A percentile compares a stretch with the other conserved stretches of the same genome.
These are phyloP conservation scores for Styela clava DNA, from an alignment of 23 tunicate species.

Conservation along the genomic window DNA sequence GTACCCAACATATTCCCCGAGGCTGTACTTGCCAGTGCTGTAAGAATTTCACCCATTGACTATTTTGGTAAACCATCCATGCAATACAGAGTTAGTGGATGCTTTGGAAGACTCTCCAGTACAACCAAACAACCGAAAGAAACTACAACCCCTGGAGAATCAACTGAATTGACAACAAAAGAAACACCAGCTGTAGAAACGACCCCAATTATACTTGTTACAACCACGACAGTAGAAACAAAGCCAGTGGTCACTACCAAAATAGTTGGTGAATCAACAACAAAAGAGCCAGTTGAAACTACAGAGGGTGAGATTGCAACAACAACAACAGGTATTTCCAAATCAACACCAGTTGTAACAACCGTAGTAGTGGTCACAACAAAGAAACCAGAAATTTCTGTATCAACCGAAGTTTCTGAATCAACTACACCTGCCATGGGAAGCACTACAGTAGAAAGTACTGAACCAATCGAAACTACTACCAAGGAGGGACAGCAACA, in stretches of 20 bases:
- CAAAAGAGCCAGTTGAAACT: neutral
- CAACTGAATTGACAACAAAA: neutral
- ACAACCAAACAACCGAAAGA: neutral
- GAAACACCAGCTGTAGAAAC: neutral
- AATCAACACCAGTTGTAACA: conserved; percentile 31
- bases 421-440: conserved; percentile 3
- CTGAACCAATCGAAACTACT: conserved; percentile 21
- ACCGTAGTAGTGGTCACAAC: conserved; percentile 37
- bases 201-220: neutral
- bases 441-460: conserved; percentile 13
- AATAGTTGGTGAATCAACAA: neutral
- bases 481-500: neutral
- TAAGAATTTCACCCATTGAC: neutral
- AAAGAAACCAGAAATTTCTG: conserved; percentile 28
- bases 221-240: conserved; percentile 3
- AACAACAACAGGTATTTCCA: neutral
- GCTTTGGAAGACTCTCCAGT: neutral
- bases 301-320: neutral
- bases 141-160: neutral
- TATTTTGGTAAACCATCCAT: neutral
- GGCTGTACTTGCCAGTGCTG: conserved; percentile 12
- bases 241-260: neutral
- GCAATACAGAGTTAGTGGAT: neutral
- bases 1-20: conserved; percentile 4
- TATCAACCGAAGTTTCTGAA: neutral